phyloP scores from a whole-genome alignment of 2,888 invertebrate genomes.

The Eurytoma adleriae region DNA sequence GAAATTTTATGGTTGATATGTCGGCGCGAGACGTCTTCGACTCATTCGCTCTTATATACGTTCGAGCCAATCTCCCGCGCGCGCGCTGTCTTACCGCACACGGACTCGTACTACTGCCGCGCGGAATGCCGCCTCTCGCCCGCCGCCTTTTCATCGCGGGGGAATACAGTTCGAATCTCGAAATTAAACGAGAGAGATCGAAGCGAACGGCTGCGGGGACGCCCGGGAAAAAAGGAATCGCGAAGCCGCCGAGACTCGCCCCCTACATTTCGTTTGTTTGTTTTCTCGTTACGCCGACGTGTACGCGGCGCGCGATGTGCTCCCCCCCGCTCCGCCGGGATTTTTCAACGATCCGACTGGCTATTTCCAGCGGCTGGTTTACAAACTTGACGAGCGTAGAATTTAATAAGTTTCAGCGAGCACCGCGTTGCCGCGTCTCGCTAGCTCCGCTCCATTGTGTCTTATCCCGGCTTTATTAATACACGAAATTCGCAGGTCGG shows the following conservation, averaged over 20 bases:
- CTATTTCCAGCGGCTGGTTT: no score
- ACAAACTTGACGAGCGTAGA: no score
- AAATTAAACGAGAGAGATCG: slow-evolving; percentile 54
- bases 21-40: neutral
- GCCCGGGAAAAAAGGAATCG: neutral
- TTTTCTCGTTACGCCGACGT: slow-evolving; percentile 9
- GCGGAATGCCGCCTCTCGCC: slow-evolving; percentile 1
- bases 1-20: neutral
- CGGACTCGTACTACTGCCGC: neutral
- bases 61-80: neutral
- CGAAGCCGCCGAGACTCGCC: neutral
- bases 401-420: no score
- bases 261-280: slow-evolving; percentile 23
- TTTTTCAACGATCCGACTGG: slow-evolving; percentile 10
- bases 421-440: no score
- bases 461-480: no score
- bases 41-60: neutral
- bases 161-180: slow-evolving; percentile 42
- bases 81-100: neutral
- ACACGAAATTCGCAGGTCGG: no score
- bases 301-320: neutral
- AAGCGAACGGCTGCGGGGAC: neutral
- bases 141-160: neutral
- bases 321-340: neutral
- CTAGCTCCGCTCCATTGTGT: no score